Conservation (phyloP, 2,113 vertebrate genomes). For the Antechinus flavipes region DNA sequence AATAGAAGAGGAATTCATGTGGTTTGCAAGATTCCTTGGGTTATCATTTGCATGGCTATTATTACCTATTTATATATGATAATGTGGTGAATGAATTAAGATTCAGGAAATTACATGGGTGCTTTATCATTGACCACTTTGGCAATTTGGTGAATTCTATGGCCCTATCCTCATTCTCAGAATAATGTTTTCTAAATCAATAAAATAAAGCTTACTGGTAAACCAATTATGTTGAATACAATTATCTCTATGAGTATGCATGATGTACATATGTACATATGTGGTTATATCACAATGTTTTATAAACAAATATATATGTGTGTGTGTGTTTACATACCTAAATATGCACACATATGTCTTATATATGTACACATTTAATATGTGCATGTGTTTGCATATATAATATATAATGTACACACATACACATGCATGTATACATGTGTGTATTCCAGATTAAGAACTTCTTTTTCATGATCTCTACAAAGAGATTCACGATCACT, state of each 20-base stretch:
- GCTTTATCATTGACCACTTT: not conserved
- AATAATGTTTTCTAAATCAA: not conserved
- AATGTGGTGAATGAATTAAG: not conserved
- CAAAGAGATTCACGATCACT: not conserved
- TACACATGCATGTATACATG: not conserved
- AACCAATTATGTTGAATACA: not conserved
- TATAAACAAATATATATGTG: too few relatives aligned
- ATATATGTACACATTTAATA: not conserved
- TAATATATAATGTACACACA: too few relatives aligned
- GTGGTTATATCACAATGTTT: not conserved
- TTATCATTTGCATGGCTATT: not conserved
- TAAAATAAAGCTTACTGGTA: not conserved
- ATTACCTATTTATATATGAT: not conserved
- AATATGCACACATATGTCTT: not conserved
- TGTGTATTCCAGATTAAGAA: not conserved
- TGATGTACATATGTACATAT: not conserved
- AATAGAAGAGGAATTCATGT: not conserved
- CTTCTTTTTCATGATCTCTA: not conserved
- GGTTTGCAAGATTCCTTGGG: not conserved
- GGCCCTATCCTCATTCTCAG: not conserved
- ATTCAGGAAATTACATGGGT: not conserved
- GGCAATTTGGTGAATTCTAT: not conserved
- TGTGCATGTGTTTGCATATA: too few relatives aligned
- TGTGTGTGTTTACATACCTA: not conserved
- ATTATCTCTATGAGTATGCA: not conserved